A percentile compares a stretch with the other conserved stretches of the same genome.
Evolutionary conservation across 2,113 vertebrate genomes (phyloP).

Genomic region (Nycticryphes semicollaris): DNA sequence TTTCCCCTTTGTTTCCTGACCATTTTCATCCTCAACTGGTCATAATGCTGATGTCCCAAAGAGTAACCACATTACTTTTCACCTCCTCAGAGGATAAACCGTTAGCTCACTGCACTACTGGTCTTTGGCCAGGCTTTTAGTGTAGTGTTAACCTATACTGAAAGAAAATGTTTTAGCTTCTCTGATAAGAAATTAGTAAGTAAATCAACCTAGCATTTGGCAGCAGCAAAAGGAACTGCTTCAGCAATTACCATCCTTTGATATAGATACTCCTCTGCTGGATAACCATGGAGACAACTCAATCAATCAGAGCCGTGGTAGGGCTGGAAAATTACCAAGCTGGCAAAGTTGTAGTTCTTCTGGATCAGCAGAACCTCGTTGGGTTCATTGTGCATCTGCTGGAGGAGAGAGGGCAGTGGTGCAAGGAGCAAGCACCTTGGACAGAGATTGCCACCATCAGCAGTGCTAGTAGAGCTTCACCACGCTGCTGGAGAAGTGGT

Average conservation of each 20-base stretch:
- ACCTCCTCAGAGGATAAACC: not conserved
- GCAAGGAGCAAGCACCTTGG: constrained; percentile 49
- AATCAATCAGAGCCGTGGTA: not conserved
- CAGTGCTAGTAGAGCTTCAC: not conserved
- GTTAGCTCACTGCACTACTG: not conserved
- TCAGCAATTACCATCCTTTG: not conserved
- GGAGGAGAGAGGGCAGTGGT: not conserved
- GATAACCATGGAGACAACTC: not conserved
- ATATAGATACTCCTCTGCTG: not conserved
- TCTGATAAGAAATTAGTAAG: not conserved
- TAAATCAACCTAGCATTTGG: not conserved
- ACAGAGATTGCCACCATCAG: constrained; percentile 8
- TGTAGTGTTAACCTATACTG: not conserved
- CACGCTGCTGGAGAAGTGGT: not conserved
- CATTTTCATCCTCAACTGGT: not conserved
- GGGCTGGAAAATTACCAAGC: not conserved
- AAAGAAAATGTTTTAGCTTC: not conserved
- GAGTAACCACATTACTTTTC: not conserved
- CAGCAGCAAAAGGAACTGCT: not conserved
- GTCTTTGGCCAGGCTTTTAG: not conserved
- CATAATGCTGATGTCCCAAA: not conserved
- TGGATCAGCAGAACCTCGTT: accelerated
- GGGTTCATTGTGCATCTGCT: not conserved
- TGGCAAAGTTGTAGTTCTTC: not conserved
- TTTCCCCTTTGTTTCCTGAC: not conserved